Conservation (phyloP, 2,797 vertebrate genomes). For the Avahi laniger region DNA sequence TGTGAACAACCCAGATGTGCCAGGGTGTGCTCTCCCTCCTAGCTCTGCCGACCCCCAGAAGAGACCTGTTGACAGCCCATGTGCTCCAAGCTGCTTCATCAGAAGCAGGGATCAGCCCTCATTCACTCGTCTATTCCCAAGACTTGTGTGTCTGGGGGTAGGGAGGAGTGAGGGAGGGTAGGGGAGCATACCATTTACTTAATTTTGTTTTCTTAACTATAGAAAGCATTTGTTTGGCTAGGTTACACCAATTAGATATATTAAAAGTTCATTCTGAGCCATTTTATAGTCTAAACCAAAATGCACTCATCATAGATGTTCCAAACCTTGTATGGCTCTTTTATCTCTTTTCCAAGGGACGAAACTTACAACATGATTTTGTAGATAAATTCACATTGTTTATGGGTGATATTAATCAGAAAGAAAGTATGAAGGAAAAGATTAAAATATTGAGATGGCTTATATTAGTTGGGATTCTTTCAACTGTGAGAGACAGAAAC, state of each 20-base stretch:
- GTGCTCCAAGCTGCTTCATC: neutral
- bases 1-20: too few species aligned
- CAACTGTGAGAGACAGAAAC: neutral
- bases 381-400: neutral
- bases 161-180: accelerated
- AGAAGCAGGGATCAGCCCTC: neutral
- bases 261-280: neutral
- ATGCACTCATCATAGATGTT: neutral
- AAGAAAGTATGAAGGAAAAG: neutral
- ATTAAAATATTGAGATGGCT: neutral
- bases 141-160: neutral
- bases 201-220: neutral
- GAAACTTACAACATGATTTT: neutral
- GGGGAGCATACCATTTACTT: neutral
- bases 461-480: neutral
- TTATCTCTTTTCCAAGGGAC: neutral
- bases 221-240: neutral
- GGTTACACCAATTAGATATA: neutral
- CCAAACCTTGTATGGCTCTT: neutral
- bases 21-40: too few species aligned
- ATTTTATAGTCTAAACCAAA: neutral
- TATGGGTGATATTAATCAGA: neutral
- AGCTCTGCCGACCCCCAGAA: neutral
- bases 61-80: accelerated
- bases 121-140: neutral